These are phyloP conservation scores for Drosophila ogumai DNA, from an alignment of 1,140 invertebrate species.

Conservation along the genomic window DNA sequence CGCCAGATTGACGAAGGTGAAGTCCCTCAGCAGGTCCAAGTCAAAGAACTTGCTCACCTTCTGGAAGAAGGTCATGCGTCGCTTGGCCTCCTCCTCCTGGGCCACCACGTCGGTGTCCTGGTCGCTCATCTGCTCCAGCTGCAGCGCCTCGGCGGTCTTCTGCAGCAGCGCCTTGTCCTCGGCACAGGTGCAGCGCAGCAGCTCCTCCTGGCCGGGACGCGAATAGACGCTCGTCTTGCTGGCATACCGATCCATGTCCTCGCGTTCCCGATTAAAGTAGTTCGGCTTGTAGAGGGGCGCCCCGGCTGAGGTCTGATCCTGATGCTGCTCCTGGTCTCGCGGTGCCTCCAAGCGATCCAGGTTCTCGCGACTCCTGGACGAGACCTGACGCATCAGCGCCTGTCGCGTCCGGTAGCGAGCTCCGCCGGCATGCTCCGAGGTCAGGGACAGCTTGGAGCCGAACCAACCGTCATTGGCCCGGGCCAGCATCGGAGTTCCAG, in stretches of 20 bases:
- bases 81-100: slow-evolving; percentile 62
- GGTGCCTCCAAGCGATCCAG: slow-evolving; percentile 44
- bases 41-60: slow-evolving; percentile 88
- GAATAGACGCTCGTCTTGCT: slow-evolving; percentile 74
- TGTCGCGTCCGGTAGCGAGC: slow-evolving; percentile 85
- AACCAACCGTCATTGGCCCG: slow-evolving; percentile 89
- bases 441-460: slow-evolving; percentile 84
- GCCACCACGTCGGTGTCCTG: slow-evolving; percentile 27
- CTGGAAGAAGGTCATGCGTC: slow-evolving; percentile 85
- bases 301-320: neutral
- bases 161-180: slow-evolving; percentile 71
- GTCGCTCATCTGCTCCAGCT: slow-evolving; percentile 20
- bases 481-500: slow-evolving; percentile 88
- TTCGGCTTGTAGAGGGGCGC: slow-evolving; percentile 66
- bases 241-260: slow-evolving; percentile 67
- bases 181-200: slow-evolving; percentile 70
- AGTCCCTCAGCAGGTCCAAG: slow-evolving; percentile 88
- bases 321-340: slow-evolving; percentile 2
- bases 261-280: slow-evolving; percentile 85
- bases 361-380: slow-evolving; percentile 62
- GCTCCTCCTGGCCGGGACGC: slow-evolving; percentile 46
- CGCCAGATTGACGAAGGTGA: slow-evolving; percentile 88
- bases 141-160: slow-evolving; percentile 58
- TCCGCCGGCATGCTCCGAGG: slow-evolving; percentile 84
- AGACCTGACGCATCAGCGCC: slow-evolving; percentile 85